Conservation (phyloP, 2,797 vertebrate species). For the Tragelaphus eurycerus region DNA sequence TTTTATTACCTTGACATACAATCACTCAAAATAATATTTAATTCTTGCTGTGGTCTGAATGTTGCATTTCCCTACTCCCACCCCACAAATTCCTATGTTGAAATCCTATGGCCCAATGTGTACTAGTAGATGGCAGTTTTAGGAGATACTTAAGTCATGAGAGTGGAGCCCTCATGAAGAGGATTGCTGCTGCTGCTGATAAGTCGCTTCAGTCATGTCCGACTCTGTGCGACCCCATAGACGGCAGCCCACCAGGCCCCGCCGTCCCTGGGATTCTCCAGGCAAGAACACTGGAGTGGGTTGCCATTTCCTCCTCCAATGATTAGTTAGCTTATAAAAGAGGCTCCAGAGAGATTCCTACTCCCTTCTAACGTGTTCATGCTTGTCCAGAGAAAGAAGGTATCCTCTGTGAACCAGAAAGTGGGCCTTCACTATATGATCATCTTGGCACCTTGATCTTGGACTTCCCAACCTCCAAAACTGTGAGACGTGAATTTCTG, state of each 20-base stretch:
- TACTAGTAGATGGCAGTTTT: neutral
- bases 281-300: no score
- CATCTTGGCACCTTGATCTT: neutral
- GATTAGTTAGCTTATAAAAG: neutral
- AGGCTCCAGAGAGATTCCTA: neutral
- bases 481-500: neutral
- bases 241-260: no score
- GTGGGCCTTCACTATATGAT: neutral
- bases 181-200: no score
- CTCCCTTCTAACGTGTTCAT: neutral
- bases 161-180: neutral
- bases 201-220: no score
- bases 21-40: conserved; percentile 36
- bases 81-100: neutral
- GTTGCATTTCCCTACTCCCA: neutral
- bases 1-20: neutral
- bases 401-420: neutral
- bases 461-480: neutral
- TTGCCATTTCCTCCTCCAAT: no score
- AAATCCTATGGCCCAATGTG: neutral
- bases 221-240: no score
- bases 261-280: no score
- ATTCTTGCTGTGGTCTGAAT: neutral
- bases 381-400: neutral
- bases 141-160: neutral